Evolutionary conservation across 2,113 vertebrate species (phyloP).

Genomic region (Orycteropus afer): DNA sequence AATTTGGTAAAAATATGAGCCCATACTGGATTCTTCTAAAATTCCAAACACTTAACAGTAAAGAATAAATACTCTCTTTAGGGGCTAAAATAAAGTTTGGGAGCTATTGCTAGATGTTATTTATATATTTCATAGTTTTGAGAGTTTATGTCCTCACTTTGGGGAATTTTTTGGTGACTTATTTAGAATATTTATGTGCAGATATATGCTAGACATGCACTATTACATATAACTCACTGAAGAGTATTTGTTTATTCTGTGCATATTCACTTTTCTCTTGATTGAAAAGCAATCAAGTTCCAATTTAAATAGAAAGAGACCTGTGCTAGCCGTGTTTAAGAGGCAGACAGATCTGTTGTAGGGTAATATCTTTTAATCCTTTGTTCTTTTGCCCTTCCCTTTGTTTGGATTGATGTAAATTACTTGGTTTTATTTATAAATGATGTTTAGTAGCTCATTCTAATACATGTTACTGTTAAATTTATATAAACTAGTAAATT

Average conservation of each 20-base stretch:
- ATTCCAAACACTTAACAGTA: neutral
- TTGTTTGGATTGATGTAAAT: neutral
- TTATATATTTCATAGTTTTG: slow-evolving; percentile 39
- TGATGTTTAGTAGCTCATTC: slow-evolving; percentile 1
- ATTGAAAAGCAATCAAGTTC: slow-evolving; percentile 4
- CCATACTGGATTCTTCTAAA: neutral
- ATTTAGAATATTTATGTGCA: slow-evolving; percentile 50
- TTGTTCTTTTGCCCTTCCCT: neutral
- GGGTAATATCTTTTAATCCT: neutral
- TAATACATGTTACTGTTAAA: neutral
- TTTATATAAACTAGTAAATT: neutral
- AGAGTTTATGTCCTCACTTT: slow-evolving; percentile 48
- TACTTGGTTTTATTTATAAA: slow-evolving; percentile 25
- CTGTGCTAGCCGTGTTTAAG: neutral
- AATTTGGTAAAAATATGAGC: neutral
- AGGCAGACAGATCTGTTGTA: neutral
- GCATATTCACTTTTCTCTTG: slow-evolving; percentile 44
- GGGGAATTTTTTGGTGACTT: neutral
- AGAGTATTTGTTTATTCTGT: slow-evolving; percentile 6
- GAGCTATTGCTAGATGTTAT: neutral
- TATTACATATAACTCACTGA: neutral
- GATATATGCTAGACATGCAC: slow-evolving; percentile 3
- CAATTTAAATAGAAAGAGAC: slow-evolving; percentile 13
- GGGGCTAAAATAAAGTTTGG: neutral
- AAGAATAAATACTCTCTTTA: slow-evolving; percentile 64